Base-by-base conservation (phyloP, 2,888 invertebrate species). In the Tupiocoris notatus region DNA sequence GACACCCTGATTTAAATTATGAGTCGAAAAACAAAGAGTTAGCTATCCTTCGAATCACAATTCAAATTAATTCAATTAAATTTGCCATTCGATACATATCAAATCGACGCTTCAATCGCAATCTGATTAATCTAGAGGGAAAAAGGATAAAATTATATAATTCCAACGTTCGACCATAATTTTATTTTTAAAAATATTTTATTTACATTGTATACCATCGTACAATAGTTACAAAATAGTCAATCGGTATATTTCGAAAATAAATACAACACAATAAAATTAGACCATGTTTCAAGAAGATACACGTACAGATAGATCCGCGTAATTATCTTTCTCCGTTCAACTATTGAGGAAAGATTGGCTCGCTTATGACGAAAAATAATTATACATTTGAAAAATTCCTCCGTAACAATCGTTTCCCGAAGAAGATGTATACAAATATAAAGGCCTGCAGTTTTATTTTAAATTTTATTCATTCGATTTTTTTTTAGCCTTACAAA, bases 171-270 rank as follows among this genome's bases (percentile, higher is more conserved):
- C 39, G 39, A 39, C 59, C 16, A 18, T 59, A 7, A 59, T 59
- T 59, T 20, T 59, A 59, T 59, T 59, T 76, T 76, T 63, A 76
- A 76, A 76, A 76, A 76, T 76, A 76, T 68, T 76, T 76, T 76
- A 76, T 76, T 76, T 76, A 76, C 76, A 76, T 68, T 76, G 54
- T 76, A 75, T 76, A 23, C 59, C 61, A 23, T 70, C 25, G 56
- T 76, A 59, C 70, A 76, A 76, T 18, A 59, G 7, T 7, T 18
- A 59, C 20, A 59, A 59, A 18, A 59, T 18, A 18, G 17, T 17
- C 17, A 59, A 17, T 59, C n/a, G 59, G 18, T 59, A 20, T 59
- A 39, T 39, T 39, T 12, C 12, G 39, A 39, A 39, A 39, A 39
- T 7, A 39, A 39, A 39, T 7, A 3, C 6, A 39, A 39, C 39